Evolutionary conservation across 2,888 invertebrate genomes (phyloP).

Genomic region (Drosophila austrosaltans): DNA sequence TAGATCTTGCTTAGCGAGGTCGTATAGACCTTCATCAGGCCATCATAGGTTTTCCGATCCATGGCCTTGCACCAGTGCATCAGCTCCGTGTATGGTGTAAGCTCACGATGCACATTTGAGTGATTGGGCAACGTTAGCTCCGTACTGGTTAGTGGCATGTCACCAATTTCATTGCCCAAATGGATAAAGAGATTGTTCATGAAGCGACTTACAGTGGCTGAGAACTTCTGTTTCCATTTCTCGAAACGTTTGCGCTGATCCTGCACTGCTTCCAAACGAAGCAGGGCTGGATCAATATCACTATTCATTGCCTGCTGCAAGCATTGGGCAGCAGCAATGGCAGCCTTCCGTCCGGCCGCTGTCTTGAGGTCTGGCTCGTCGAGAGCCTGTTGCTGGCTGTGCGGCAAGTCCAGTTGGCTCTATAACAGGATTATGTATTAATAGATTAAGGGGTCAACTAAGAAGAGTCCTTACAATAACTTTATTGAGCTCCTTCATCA

Average conservation of each 20-base stretch:
- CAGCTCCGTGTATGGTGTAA: conserved; percentile 93
- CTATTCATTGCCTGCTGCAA: conserved; percentile 90
- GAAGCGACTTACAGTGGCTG: conserved; percentile 93
- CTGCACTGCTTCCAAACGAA: conserved; percentile 89
- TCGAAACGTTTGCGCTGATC: conserved; percentile 92
- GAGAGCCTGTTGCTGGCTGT: conserved; percentile 87
- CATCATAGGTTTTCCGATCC: conserved; percentile 92
- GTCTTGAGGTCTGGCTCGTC: conserved; percentile 90
- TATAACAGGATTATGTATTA: conserved; percentile 62
- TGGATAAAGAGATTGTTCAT: conserved; percentile 97
- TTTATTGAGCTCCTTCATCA: conserved; percentile 91
- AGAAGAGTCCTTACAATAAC: conserved; percentile 87
- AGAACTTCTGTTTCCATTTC: conserved; percentile 91
- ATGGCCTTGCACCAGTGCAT: conserved; percentile 96
- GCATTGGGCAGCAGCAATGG: conserved; percentile 89
- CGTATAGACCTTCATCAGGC: conserved; percentile 92
- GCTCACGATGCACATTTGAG: conserved; percentile 91
- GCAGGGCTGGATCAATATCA: conserved; percentile 86
- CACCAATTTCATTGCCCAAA: conserved; percentile 91
- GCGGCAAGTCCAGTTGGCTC: conserved; percentile 89
- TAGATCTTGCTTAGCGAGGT: conserved; percentile 93
- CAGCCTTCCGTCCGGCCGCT: conserved; percentile 86
- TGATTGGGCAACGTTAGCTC: conserved; percentile 90
- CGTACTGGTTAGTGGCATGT: conserved; percentile 81
- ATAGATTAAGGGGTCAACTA: neutral